A percentile compares a stretch with the other conserved stretches of the same genome.
phyloP scores from a whole-genome alignment of 2,113 vertebrate genomes.

The Spilogale gracilis region DNA sequence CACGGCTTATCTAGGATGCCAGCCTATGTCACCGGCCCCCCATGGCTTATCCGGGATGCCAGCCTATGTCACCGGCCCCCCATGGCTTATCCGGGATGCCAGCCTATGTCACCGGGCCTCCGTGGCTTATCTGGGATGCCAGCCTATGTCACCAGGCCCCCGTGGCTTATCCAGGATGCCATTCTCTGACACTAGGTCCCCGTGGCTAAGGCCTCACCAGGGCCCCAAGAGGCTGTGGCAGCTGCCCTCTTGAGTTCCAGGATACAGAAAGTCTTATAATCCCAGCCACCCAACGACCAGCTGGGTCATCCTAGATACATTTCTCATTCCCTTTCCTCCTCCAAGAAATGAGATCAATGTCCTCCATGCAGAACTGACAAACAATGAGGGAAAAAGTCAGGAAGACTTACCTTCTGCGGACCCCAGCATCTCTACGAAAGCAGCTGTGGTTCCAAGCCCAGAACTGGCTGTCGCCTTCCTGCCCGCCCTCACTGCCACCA shows the following conservation, averaged over 20 bases:
- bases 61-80: too few relatives aligned
- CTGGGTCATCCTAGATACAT: neutral
- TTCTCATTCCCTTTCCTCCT: neutral
- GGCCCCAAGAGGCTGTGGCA: neutral
- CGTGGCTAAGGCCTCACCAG: neutral
- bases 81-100: too few relatives aligned
- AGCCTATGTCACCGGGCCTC: too few relatives aligned
- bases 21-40: too few relatives aligned
- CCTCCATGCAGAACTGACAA: neutral
- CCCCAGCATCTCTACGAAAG: too few relatives aligned
- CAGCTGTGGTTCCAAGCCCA: neutral
- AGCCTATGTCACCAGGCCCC: too few relatives aligned
- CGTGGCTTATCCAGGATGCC: neutral
- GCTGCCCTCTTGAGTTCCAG: neutral
- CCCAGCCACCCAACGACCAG: neutral
- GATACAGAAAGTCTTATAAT: neutral
- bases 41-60: too few relatives aligned
- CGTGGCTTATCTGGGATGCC: too few relatives aligned
- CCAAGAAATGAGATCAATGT: neutral
- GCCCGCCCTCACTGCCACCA: too few relatives aligned
- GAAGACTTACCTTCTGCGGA: neutral
- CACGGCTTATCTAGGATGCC: neutral
- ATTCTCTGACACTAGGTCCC: neutral
- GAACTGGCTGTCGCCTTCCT: fast-evolving
- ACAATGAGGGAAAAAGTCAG: neutral